Base-by-base conservation (phyloP, 1,140 invertebrate species). In the Drosophila pachea region DNA sequence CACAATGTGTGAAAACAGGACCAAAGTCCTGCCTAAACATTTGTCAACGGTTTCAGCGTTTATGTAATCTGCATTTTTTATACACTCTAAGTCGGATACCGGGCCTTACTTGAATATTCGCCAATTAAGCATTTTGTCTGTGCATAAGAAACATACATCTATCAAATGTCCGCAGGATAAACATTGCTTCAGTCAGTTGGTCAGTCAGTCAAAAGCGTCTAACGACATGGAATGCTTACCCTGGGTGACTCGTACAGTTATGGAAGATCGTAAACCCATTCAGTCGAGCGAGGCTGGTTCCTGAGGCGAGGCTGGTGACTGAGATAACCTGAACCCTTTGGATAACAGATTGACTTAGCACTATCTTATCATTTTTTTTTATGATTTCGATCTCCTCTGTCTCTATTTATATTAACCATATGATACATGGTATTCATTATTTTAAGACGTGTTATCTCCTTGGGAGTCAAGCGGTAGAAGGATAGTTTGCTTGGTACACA, bases 1-100 rank as follows among this genome's bases (percentile, higher is more conserved):
- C 79, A 84, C 79, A 86, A 83, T 76, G 79, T 83, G 79, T 86
- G 79, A 83, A 83, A 83, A 83, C 79, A 83, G 79, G 79, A 83
- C 76, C 79, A 86, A 69, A 86, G 73, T 83, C 79, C 79, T 83
- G 79, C 73, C 73, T 73, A 79, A 79, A 79, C 81, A 86, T 86
- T 83, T 83, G 79, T 83, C 81, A 84, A 86, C 81, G 48, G 16
- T 63, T 75, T 74, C 58, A 73, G 60, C 73, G 56, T 69, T 83
- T 83, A 83, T 86, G 67, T 83, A 83, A 83, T 84, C 79, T 73
- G 74, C 73, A 73, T 58, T 64, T 45, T 43, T 52, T 50, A 8
- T 5, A 43, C 49, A 38, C 32, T 56, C 29, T 38, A 22, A 1
- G 36, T 14, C 40, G 22, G 22, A 42, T 38, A n/a, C 7, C 8